These are phyloP conservation scores for Hyperoplus immaculatus DNA, from an alignment of 2,797 vertebrate genomes.

Conservation along the genomic window DNA sequence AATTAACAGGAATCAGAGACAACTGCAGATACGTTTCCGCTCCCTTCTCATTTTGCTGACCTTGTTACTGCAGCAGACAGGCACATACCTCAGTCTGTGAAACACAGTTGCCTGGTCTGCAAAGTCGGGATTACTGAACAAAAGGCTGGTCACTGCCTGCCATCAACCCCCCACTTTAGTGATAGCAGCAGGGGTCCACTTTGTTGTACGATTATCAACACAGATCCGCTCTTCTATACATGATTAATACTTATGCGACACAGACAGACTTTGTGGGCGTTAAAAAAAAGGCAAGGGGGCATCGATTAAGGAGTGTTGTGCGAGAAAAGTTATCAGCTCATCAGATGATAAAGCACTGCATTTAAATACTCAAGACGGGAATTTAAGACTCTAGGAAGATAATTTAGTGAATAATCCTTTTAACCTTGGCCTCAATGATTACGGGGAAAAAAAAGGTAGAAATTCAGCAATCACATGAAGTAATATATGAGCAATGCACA, in stretches of 20 bases:
- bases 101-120: conserved; percentile 69
- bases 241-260: no score
- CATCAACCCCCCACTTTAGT: neutral
- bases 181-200: conserved; percentile 6
- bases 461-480: neutral
- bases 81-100: conserved; percentile 59
- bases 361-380: neutral
- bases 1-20: conserved; percentile 1
- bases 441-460: neutral
- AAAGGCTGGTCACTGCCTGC: conserved; percentile 41
- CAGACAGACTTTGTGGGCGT: no score
- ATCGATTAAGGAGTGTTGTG: neutral
- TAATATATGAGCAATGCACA: no score
- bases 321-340: neutral
- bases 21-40: neutral
- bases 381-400: neutral
- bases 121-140: conserved; percentile 74
- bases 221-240: neutral
- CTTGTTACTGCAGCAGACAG: conserved; percentile 40
- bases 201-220: conserved; percentile 1
- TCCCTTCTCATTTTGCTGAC: conserved; percentile 31
- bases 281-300: neutral
- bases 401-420: no score
- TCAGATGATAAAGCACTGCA: neutral
- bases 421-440: neutral